These are phyloP conservation scores for Falco concolor DNA, from an alignment of 2,797 vertebrate genomes.

Conservation along the genomic window DNA sequence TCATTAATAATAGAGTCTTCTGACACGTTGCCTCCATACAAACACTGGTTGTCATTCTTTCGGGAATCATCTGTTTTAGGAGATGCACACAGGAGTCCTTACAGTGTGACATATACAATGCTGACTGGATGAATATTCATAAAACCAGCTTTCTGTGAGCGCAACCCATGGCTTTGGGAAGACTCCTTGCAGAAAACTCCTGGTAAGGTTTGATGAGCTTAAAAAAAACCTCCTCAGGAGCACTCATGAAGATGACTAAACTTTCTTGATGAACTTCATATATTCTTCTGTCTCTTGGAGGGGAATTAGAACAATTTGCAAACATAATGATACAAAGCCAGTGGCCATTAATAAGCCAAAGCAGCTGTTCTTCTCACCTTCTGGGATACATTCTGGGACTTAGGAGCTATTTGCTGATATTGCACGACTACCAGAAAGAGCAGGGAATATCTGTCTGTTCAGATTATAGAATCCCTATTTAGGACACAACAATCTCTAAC, in stretches of 20 bases:
- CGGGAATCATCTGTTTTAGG: constrained; percentile 1
- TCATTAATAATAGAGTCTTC: constrained; percentile 66
- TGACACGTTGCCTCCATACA: constrained; percentile 1
- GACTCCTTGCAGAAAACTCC: not conserved
- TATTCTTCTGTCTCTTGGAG: not conserved
- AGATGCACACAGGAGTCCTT: not conserved
- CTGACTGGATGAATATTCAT: constrained; percentile 21
- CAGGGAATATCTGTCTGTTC: constrained; percentile 12
- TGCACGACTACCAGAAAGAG: not conserved
- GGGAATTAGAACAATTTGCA: constrained; percentile 17
- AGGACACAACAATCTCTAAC: not conserved
- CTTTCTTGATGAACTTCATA: not conserved
- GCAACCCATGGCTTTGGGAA: not conserved
- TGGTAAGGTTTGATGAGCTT: not conserved
- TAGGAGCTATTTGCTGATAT: constrained; percentile 6
- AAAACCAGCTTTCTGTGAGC: not conserved
- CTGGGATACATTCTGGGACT: not conserved
- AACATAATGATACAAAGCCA: not conserved
- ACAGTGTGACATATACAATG: not conserved
- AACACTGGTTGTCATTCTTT: constrained; percentile 21
- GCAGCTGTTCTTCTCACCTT: constrained; percentile 13
- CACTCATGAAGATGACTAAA: not conserved
- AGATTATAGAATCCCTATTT: not conserved
- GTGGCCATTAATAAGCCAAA: not conserved
- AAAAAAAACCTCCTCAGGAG: not conserved